phyloP scores from a whole-genome alignment of 2,888 invertebrate species.

The Megastigmus dorsalis region DNA sequence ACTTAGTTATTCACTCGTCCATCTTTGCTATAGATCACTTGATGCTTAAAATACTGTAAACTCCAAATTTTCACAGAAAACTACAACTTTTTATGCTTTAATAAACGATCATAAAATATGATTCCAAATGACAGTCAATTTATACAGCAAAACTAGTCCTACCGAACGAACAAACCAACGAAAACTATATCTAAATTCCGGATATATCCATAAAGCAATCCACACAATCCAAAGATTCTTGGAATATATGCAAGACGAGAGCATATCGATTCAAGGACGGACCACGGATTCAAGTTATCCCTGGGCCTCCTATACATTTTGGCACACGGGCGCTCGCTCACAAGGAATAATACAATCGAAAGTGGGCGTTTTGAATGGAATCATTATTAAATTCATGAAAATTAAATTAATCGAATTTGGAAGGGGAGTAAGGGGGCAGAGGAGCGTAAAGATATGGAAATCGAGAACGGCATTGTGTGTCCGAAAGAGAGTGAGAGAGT shows the following conservation, averaged over 20 bases:
- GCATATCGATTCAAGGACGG: conserved; percentile 16
- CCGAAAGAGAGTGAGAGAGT: background rate
- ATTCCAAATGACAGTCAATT: too few relatives aligned
- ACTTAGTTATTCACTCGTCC: too few relatives aligned
- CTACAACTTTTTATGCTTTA: too few relatives aligned
- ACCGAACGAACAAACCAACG: too few relatives aligned
- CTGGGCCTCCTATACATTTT: background rate
- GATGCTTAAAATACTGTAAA: too few relatives aligned
- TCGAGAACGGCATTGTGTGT: conserved; percentile 37
- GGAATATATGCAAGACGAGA: background rate
- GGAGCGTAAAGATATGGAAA: conserved; percentile 52
- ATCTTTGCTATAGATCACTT: too few relatives aligned
- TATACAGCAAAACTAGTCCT: too few relatives aligned
- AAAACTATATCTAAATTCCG: too few relatives aligned
- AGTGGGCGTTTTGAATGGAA: conserved; percentile 31
- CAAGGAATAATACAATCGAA: conserved; percentile 12
- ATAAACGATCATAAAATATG: too few relatives aligned
- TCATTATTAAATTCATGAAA: conserved; percentile 52
- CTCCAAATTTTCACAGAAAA: too few relatives aligned
- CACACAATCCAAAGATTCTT: too few relatives aligned
- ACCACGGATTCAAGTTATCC: conserved; percentile 25
- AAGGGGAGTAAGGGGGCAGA: background rate
- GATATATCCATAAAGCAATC: too few relatives aligned
- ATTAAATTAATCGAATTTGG: conserved; percentile 22
- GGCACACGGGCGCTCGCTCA: background rate